A percentile compares a stretch with the other conserved stretches of the same genome.
Evolutionary conservation across 2,888 invertebrate species (phyloP).

Genomic region (Xylota segnis): DNA sequence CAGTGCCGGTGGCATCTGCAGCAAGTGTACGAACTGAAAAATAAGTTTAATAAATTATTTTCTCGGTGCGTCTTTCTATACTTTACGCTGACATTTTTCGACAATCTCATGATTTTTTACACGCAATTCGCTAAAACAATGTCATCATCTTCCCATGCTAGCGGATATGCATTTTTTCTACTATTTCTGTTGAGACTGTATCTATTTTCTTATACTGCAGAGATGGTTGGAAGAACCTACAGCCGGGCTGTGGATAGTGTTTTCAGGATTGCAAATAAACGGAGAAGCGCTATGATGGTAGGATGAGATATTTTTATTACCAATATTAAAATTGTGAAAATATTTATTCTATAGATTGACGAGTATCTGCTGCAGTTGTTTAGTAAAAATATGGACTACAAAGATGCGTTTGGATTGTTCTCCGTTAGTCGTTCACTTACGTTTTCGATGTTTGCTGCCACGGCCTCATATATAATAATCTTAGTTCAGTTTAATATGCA

Average conservation of each 20-base stretch:
- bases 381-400: neutral
- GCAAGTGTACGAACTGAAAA: slow-evolving; percentile 7
- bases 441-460: slow-evolving; percentile 21
- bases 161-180: neutral
- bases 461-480: slow-evolving; percentile 5
- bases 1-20: neutral
- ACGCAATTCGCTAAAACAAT: neutral
- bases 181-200: neutral
- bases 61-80: slow-evolving; percentile 1
- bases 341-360: neutral
- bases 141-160: neutral
- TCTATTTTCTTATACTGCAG: slow-evolving; percentile 1
- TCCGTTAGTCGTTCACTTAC: neutral
- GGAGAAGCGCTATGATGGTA: slow-evolving; percentile 1
- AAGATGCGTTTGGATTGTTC: slow-evolving; percentile 20
- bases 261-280: neutral
- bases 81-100: neutral
- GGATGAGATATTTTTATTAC: neutral
- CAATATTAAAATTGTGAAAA: neutral
- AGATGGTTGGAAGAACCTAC: neutral
- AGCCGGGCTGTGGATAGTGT: neutral
- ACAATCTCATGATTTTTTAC: slow-evolving; percentile 2
- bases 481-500: slow-evolving; percentile 13
- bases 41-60: neutral
- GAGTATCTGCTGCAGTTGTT: slow-evolving; percentile 14